Conservation (phyloP, 2,888 invertebrate genomes). For the Epinotia demarniana region DNA sequence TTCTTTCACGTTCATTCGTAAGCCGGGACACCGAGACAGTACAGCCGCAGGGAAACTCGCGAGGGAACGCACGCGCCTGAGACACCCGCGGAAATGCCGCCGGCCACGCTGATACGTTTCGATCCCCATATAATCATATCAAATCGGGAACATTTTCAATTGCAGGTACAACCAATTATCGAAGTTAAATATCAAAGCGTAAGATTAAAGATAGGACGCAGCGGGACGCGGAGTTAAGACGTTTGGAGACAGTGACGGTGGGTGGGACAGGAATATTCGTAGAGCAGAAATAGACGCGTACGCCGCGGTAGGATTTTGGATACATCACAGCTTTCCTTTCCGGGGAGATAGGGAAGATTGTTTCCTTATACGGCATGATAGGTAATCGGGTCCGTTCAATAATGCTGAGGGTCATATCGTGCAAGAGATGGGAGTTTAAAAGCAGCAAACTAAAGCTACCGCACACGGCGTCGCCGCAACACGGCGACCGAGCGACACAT, state of each 20-base stretch:
- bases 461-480: neutral
- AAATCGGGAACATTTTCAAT: slow-evolving; percentile 15
- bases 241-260: slow-evolving; percentile 50
- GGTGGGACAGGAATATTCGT: slow-evolving; percentile 73
- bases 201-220: slow-evolving; percentile 12
- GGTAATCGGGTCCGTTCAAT: neutral
- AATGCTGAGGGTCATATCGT: neutral
- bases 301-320: slow-evolving; percentile 47
- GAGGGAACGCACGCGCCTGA: slow-evolving; percentile 38
- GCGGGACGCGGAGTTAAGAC: slow-evolving; percentile 51
- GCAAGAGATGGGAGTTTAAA: neutral
- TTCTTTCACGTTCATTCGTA: slow-evolving; percentile 28
- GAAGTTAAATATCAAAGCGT: neutral
- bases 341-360: slow-evolving; percentile 29
- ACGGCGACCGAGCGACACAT: no score
- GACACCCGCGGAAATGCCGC: slow-evolving; percentile 56
- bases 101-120: slow-evolving; percentile 54
- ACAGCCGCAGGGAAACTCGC: neutral
- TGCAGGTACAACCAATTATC: neutral
- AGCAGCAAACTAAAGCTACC: neutral
- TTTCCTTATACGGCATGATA: slow-evolving; percentile 13
- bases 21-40: neutral
- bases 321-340: slow-evolving; percentile 47
- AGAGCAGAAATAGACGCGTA: slow-evolving; percentile 67
- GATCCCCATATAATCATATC: slow-evolving; percentile 44